These are phyloP conservation scores for Zootermopsis nevadensis DNA, from an alignment of 2,888 invertebrate genomes.

Conservation along the genomic window DNA sequence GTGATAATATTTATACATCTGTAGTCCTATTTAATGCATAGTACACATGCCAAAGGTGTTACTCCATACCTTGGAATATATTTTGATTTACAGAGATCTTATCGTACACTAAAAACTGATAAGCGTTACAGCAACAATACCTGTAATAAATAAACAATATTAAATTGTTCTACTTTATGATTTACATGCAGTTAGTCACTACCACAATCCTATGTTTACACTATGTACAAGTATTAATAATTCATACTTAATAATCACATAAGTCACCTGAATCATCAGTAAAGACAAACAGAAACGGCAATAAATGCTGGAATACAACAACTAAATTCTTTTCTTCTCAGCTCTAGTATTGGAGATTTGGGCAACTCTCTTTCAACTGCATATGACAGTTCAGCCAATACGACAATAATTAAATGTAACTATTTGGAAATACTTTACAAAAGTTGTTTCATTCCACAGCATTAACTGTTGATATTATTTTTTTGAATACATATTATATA, in stretches of 20 bases:
- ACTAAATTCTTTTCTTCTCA: conserved; percentile 27
- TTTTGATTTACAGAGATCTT: background rate
- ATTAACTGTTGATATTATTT: conserved; percentile 23
- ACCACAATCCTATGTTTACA: conserved; percentile 45
- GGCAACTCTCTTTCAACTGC: conserved; percentile 25
- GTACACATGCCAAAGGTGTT: background rate
- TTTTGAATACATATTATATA: conserved; percentile 8
- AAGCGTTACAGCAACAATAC: background rate
- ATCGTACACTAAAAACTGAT: background rate
- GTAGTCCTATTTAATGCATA: conserved; percentile 6
- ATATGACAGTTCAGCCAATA: conserved; percentile 28
- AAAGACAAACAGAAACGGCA: conserved; percentile 34
- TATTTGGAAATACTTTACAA: conserved; percentile 39
- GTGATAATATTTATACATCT: background rate
- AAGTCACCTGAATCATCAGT: conserved; percentile 33
- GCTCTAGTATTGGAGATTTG: conserved; percentile 14
- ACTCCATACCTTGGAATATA: background rate
- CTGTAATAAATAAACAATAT: background rate
- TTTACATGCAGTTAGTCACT: conserved; percentile 41
- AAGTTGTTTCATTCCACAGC: conserved; percentile 35
- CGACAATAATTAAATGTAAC: conserved; percentile 26
- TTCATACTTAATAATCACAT: conserved; percentile 34
- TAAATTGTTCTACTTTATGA: background rate
- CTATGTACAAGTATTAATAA: conserved; percentile 34
- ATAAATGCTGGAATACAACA: conserved; percentile 31